Evolutionary conservation across 2,888 invertebrate genomes (phyloP).

Genomic region (Operophtera brumata): DNA sequence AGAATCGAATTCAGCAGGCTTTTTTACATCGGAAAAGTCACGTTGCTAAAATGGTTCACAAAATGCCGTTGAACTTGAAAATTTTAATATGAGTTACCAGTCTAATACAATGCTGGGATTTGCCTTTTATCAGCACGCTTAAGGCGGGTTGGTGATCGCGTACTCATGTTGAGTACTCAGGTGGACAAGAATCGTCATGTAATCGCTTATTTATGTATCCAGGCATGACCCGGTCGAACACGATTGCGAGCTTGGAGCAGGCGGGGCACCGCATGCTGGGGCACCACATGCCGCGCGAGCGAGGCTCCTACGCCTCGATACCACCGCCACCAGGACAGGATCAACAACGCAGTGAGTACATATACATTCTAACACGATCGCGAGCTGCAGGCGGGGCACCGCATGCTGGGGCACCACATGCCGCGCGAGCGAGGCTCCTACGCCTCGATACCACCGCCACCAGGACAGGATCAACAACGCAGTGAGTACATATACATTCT

Average conservation of each 20-base stretch:
- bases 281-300: conserved; percentile 86
- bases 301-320: conserved; percentile 83
- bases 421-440: conserved; percentile 87
- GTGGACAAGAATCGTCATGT: no score
- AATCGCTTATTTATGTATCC: not conserved
- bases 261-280: conserved; percentile 89
- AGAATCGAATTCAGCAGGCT: no score
- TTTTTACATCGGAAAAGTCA: no score
- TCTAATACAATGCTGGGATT: no score
- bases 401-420: conserved; percentile 85
- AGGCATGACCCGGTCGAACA: conserved; percentile 84
- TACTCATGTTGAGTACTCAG: no score
- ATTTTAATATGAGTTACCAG: no score
- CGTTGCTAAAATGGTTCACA: no score
- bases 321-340: conserved; percentile 79
- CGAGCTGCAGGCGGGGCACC: conserved; percentile 84
- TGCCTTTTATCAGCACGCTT: no score
- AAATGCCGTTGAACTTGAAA: no score
- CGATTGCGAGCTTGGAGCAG: conserved; percentile 82
- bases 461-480: conserved; percentile 41
- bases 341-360: conserved; percentile 50
- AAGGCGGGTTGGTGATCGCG: no score
- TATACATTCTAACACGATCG: conserved; percentile 80
- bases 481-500: conserved; percentile 56
- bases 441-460: conserved; percentile 85